Conservation (phyloP, 2,797 vertebrate genomes). For the Varecia variegata region DNA sequence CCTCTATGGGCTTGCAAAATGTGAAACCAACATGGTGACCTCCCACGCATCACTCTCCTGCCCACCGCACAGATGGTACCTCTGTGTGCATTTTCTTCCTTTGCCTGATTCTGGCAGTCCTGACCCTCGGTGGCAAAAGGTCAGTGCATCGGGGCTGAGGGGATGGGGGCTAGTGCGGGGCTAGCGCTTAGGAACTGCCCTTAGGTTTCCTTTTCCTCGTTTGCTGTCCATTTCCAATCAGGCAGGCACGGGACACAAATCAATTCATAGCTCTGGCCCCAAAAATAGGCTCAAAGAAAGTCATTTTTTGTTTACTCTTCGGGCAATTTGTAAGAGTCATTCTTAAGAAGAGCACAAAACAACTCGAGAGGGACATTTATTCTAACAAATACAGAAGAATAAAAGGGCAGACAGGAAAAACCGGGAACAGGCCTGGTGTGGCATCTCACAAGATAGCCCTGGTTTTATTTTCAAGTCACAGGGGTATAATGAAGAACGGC, state of each 20-base stretch:
- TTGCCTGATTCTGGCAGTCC: background rate
- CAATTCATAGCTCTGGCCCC: background rate
- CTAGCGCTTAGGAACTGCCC: background rate
- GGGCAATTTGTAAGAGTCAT: background rate
- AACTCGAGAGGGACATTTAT: background rate
- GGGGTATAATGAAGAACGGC: background rate
- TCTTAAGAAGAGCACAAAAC: background rate
- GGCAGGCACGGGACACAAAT: background rate
- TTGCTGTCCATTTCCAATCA: background rate
- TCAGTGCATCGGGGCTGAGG: background rate
- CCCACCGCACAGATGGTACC: fast-evolving
- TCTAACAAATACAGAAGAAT: background rate
- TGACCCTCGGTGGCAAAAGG: background rate
- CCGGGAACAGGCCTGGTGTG: background rate
- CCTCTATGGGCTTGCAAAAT: background rate
- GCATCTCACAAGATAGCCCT: background rate
- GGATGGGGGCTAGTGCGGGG: too few relatives aligned
- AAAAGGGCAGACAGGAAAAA: background rate
- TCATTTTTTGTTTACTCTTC: background rate
- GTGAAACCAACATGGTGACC: background rate
- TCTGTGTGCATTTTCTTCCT: background rate
- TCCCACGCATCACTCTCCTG: background rate
- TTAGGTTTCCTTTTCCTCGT: background rate
- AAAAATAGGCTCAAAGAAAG: background rate
- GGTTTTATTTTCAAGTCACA: background rate